Percentiles rank a stretch among this genome's conserved stretches.
These are phyloP conservation scores for Carterocephalus palaemon DNA, from an alignment of 2,888 invertebrate genomes.

Conservation along the genomic window DNA sequence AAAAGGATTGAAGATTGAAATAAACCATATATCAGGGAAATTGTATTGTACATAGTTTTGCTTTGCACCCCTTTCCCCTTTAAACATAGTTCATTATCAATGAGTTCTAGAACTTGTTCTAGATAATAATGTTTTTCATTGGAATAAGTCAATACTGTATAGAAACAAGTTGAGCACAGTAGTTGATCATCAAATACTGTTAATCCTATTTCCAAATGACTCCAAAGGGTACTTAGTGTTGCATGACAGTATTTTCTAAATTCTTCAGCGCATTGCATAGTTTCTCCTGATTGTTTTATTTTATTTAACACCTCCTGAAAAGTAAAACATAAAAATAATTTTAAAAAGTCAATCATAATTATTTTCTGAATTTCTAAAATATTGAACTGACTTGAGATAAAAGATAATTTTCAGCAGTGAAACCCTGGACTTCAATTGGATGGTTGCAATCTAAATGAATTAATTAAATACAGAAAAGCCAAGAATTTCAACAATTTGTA, in stretches of 20 bases:
- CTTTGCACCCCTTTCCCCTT: conserved; percentile 32
- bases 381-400: too few species aligned
- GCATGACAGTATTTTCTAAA: conserved; percentile 39
- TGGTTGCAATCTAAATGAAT: too few species aligned
- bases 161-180: conserved; percentile 64
- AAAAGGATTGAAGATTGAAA: conserved; percentile 61
- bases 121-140: conserved; percentile 45
- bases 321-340: conserved; percentile 34
- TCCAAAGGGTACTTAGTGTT: conserved; percentile 48
- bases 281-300: conserved; percentile 36
- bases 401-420: too few species aligned
- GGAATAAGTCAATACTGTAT: conserved; percentile 45
- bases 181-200: conserved; percentile 61
- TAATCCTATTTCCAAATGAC: conserved; percentile 49
- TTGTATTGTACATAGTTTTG: conserved; percentile 38
- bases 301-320: conserved; percentile 52
- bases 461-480: too few species aligned
- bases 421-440: too few species aligned
- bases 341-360: not conserved
- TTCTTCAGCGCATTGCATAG: conserved; percentile 25
- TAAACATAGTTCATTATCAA: conserved; percentile 40
- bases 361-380: too few species aligned
- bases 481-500: too few species aligned
- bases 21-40: conserved; percentile 67
- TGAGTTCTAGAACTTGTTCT: conserved; percentile 38